Evolutionary conservation across 2,113 vertebrate genomes (phyloP).

Genomic region (Mastomys natalensis): DNA sequence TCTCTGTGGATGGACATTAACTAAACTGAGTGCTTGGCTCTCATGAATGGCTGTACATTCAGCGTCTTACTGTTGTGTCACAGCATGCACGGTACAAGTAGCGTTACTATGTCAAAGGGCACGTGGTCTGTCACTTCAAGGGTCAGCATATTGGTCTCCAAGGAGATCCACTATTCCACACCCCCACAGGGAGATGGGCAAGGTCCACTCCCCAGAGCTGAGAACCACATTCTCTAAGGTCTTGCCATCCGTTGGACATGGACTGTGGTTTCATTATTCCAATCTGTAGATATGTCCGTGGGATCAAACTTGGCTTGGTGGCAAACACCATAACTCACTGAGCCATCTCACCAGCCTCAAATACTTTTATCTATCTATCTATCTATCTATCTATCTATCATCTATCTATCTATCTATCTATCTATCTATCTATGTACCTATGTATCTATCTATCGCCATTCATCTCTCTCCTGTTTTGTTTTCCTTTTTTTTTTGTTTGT

Average conservation of each 20-base stretch:
- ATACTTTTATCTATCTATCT: not conserved
- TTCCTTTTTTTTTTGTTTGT: not conserved
- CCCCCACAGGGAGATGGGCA: rapidly evolving
- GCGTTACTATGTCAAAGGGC: not conserved
- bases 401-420: too few relatives aligned
- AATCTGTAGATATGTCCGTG: not conserved
- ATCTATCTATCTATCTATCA: too few relatives aligned
- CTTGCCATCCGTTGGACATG: not conserved
- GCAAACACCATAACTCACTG: too few relatives aligned
- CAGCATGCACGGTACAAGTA: not conserved
- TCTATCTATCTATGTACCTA: too few relatives aligned
- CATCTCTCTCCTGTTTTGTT: not conserved
- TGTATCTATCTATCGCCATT: not conserved
- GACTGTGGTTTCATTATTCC: not conserved
- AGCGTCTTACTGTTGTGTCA: too few relatives aligned
- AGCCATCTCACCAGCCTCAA: not conserved
- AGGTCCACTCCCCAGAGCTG: too few relatives aligned
- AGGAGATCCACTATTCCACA: rapidly evolving
- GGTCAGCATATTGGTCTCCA: rapidly evolving
- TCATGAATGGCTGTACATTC: rapidly evolving
- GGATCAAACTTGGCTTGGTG: not conserved
- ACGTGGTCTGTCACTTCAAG: rapidly evolving
- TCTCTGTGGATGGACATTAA: not conserved
- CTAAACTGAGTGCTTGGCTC: not conserved
- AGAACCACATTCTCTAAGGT: rapidly evolving